Conservation (phyloP, 30 jellyfish, hydroid and myxozoan species). For the Mastigias papua region DNA sequence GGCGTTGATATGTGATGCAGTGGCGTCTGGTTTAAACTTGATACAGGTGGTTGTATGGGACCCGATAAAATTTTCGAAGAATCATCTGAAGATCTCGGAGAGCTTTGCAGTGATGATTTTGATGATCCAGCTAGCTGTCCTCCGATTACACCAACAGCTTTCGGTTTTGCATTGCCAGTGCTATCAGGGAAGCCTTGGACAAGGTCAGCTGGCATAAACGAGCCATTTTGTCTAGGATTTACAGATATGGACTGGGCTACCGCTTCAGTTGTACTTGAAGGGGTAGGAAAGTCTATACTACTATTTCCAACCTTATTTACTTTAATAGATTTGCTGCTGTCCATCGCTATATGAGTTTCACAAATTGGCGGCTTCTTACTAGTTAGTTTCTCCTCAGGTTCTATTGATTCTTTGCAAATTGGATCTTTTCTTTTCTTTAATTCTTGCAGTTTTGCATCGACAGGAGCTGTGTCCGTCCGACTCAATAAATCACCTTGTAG, state of each 20-base stretch:
- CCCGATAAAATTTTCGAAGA: constrained; percentile 28
- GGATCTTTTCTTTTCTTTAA: constrained; percentile 21
- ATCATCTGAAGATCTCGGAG: constrained; percentile 8
- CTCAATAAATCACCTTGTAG: constrained; percentile 81
- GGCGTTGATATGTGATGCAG: constrained; percentile 20
- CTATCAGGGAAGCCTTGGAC: constrained; percentile 19
- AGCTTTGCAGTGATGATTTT: not conserved
- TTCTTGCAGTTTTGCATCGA: constrained; percentile 20
- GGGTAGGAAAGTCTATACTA: not conserved
- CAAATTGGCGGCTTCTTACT: not conserved
- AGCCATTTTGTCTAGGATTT: not conserved
- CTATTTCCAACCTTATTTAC: not conserved
- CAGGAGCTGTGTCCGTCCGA: constrained; percentile 52
- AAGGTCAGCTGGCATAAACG: constrained; percentile 29
- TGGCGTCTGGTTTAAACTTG: not conserved
- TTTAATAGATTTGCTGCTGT: not conserved
- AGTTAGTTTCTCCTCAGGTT: constrained; percentile 7
- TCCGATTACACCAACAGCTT: constrained; percentile 67
- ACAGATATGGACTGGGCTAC: not conserved
- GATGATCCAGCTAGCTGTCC: constrained; percentile 36
- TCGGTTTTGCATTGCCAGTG: constrained; percentile 3
- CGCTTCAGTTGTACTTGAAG: not conserved
- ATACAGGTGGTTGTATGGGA: constrained; percentile 1
- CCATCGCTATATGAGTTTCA: not conserved
- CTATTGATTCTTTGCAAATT: constrained; percentile 4